Conservation (phyloP, 2,113 vertebrate genomes). For the Lipophrys pholis region DNA sequence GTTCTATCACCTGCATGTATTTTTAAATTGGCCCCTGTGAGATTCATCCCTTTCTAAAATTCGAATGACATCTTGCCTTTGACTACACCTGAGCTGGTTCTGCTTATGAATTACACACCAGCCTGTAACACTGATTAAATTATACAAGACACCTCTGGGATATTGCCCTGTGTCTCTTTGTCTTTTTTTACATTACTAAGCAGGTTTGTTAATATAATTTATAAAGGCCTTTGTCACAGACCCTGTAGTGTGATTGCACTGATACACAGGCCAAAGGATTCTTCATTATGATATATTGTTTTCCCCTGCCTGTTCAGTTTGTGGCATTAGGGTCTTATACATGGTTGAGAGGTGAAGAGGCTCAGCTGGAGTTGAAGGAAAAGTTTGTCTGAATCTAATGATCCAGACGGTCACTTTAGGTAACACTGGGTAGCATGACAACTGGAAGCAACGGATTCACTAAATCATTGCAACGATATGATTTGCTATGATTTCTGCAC, state of each 20-base stretch:
- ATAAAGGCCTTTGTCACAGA: constrained; percentile 46
- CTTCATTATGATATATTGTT: constrained; percentile 64
- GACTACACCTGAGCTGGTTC: constrained; percentile 48
- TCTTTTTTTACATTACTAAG: constrained; percentile 62
- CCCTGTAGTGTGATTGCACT: constrained; percentile 36
- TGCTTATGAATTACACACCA: constrained; percentile 44
- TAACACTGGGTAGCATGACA: constrained; percentile 50
- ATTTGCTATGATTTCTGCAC: constrained; percentile 45
- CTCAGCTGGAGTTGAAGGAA: constrained; percentile 32
- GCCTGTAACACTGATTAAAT: constrained; percentile 58
- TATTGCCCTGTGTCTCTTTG: constrained; percentile 50
- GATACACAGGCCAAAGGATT: constrained; percentile 21
- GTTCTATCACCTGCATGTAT: constrained; percentile 58
- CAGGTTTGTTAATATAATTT: constrained; percentile 70
- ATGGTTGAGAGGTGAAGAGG: constrained; percentile 47
- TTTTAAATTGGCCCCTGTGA: constrained; percentile 68
- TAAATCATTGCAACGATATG: constrained; percentile 44
- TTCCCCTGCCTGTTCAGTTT: constrained; percentile 41
- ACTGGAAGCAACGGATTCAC: constrained; percentile 39
- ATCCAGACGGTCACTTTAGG: constrained; percentile 70
- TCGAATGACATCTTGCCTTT: constrained; percentile 34
- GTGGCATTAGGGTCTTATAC: constrained; percentile 35
- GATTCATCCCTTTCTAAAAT: constrained; percentile 56
- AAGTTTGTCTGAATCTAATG: constrained; percentile 60
- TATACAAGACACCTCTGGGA: constrained; percentile 45